These are phyloP conservation scores for Mimas tiliae DNA, from an alignment of 2,888 invertebrate genomes.

Conservation along the genomic window DNA sequence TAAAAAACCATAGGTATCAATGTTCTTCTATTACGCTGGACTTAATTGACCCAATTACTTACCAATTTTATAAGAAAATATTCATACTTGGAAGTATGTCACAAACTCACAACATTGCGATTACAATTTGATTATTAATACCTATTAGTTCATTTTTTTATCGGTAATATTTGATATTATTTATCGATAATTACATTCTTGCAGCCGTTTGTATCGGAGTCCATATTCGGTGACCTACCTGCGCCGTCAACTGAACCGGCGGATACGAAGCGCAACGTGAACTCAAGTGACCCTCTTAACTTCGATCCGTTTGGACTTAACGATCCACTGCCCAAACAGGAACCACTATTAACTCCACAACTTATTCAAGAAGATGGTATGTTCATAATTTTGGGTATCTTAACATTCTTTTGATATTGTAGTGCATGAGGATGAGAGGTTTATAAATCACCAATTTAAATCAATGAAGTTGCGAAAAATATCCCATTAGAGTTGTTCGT, in stretches of 20 bases:
- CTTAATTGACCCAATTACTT: too few species aligned
- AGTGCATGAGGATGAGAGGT: too few species aligned
- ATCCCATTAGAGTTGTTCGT: too few species aligned
- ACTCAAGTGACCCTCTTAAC: constrained; percentile 63
- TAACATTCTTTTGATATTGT: background rate
- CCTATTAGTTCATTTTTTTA: too few species aligned
- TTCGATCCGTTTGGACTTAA: constrained; percentile 88
- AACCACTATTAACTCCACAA: constrained; percentile 70
- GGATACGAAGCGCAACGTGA: constrained; percentile 42
- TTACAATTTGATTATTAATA: too few species aligned
- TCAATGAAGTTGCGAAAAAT: too few species aligned
- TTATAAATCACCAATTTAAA: too few species aligned
- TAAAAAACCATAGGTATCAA: too few species aligned
- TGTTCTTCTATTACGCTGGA: too few species aligned
- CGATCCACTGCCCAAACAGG: constrained; percentile 73
- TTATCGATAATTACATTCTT: constrained; percentile 22
- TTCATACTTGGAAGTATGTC: too few species aligned
- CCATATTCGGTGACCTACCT: constrained; percentile 72
- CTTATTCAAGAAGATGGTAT: constrained; percentile 66
- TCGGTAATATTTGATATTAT: background rate
- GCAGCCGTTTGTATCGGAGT: constrained; percentile 64
- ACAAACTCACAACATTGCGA: too few species aligned
- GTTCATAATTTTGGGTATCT: constrained; percentile 17
- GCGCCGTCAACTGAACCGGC: constrained; percentile 54
- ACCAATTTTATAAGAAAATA: too few species aligned